Base-by-base conservation (phyloP, 30 jellyfish, hydroid and myxozoan species). In the Pelagia noctiluca region DNA sequence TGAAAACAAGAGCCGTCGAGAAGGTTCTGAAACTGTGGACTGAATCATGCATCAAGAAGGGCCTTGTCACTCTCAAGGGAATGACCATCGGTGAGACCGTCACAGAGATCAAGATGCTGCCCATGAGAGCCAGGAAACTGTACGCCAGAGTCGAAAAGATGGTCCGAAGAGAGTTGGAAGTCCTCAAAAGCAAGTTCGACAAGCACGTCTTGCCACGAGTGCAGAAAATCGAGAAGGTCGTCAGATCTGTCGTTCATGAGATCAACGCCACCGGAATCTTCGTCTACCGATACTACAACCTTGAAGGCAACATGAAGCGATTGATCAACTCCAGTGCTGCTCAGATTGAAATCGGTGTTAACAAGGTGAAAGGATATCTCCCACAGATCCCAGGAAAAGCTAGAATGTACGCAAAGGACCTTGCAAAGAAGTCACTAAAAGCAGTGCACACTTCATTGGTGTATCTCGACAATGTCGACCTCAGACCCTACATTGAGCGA, bases 71-170 rank as follows among this genome's bases (percentile, higher is more conserved):
- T 13, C 54, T 92, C 67, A 83, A 86, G 67, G 89, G 87, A 50
- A 92, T 92, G 98, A 86, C 97, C 30, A 88, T 92, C n/a, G 82
- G 90, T n/a, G 95, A 92, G 47, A 92, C 98, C 29, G 89, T 92
- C 50, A 96, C 85, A 13, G 98, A 88, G 61, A 86, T 85, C 72
- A 82, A 76, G 76, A 82, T 32, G 78, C 50, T 92, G 78, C 98
- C 98, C 47, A 53, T 33, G 75, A 86, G 78, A 49, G 79, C 96
- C 38, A 70, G 34, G 30, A 76, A 25, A 35, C 53, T 82, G 62
- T 82, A 82, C 47, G 86, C 68, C 1, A 82, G 70, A 38, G 92
- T 86, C 3, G 12, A 50, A 21, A 50, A 38, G 34, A 37, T 50
- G 28, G 82, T 83, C 4, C 54, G 70, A 19, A 63, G 29, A 18